Base-by-base conservation (phyloP, 2,888 invertebrate genomes). In the Bedellia somnulentella region DNA sequence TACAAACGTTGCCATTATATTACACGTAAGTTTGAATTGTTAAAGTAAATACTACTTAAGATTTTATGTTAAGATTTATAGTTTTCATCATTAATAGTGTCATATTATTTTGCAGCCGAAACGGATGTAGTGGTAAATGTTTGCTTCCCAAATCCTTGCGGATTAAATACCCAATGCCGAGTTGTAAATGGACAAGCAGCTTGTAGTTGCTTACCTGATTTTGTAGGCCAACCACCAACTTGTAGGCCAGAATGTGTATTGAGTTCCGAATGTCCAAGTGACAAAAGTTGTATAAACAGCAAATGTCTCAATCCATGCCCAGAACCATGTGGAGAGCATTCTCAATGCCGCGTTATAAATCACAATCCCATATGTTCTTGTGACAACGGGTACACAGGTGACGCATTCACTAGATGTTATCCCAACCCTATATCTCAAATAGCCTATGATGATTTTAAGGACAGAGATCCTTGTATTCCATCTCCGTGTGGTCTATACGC, bases 311-410 rank as follows among this genome's bases (percentile, higher is more conserved):
- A 86, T 51, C 87, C 87, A 30, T 89, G 87, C 41, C 80, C 81
- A 14, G 84, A 83, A 17, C 78, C 83, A 12, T 89, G 88, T 50
- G 88, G 88, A 9, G 67, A 81, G 39, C 82, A 82, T 46, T 78
- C 87, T 17, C 77, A 81, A 37, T 89, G 89, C 51, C 78, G 82
- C 49, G 85, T 86, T 5, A 80, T 83, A 36, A 84, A 86, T 51
- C 85, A 86, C 49, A 84, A 82, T 49, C 83, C 86, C 2, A 83
- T 85, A 41, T 86, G 86, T 47, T 82, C 80, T 44, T 88, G 88
- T 52, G 63, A 75, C 32, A 52, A 63, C 29, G 83, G 83, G 17
- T 64, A 62, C 37, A 79, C 77, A 13, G 83, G 84, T 35, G 82
- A 84, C 71, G 81, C 86, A 29, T 85, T 85, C 38, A 78, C 81